Conservation (phyloP, 2,888 invertebrate genomes). For the Trissonchulus sp. region DNA sequence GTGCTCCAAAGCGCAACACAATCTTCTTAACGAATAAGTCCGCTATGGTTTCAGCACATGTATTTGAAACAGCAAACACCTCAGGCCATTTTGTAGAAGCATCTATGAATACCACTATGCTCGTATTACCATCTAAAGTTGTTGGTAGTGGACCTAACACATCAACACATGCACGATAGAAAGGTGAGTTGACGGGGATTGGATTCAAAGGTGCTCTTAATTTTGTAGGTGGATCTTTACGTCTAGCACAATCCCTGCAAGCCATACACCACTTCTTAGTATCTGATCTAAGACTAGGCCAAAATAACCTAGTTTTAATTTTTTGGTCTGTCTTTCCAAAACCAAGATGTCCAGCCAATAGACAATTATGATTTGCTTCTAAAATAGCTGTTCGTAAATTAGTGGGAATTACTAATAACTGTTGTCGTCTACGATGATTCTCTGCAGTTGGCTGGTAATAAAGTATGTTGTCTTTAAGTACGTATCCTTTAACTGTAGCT, state of each 20-base stretch:
- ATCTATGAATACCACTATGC: slow-evolving; percentile 36
- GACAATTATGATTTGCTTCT: slow-evolving; percentile 23
- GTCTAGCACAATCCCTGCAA: slow-evolving; percentile 35
- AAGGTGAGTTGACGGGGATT: slow-evolving; percentile 33
- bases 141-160: slow-evolving; percentile 38
- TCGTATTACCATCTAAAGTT: slow-evolving; percentile 34
- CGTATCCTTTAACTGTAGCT: no score
- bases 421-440: no score
- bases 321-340: slow-evolving; percentile 31
- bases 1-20: slow-evolving; percentile 34
- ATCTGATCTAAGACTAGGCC: slow-evolving; percentile 33
- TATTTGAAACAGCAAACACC: slow-evolving; percentile 43
- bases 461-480: no score
- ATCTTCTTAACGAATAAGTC: slow-evolving; percentile 35
- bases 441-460: no score
- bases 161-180: slow-evolving; percentile 38
- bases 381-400: not conserved
- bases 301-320: slow-evolving; percentile 34
- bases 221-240: slow-evolving; percentile 26
- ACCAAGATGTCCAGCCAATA: slow-evolving; percentile 37
- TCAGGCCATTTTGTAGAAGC: slow-evolving; percentile 36
- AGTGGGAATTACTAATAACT: not conserved
- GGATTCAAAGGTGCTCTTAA: slow-evolving; percentile 27
- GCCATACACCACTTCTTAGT: slow-evolving; percentile 26
- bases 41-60: slow-evolving; percentile 44